Percentiles rank a stretch among this genome's conserved stretches.
Conservation (phyloP, 1,140 invertebrate species). For the Rhizoglyphus robini region DNA sequence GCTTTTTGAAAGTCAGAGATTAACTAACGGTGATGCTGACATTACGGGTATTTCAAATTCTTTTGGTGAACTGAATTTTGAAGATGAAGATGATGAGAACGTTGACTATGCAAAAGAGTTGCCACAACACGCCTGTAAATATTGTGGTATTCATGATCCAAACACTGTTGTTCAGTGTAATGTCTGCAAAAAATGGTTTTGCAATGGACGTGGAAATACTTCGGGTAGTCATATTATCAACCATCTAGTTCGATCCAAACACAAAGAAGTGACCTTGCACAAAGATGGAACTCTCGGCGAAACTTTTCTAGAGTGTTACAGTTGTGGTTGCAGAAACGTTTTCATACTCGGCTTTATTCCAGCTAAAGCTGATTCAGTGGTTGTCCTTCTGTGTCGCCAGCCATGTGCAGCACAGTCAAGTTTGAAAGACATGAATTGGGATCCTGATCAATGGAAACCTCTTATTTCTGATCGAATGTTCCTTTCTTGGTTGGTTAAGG, state of each 20-base stretch:
- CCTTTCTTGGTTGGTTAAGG: slow-evolving; percentile 89
- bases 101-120: slow-evolving; percentile 69
- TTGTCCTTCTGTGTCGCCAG: slow-evolving; percentile 91
- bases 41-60: slow-evolving; percentile 30
- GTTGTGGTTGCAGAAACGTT: slow-evolving; percentile 91
- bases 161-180: slow-evolving; percentile 96
- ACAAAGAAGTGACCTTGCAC: slow-evolving; percentile 96
- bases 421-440: slow-evolving; percentile 95
- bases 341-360: slow-evolving; percentile 98
- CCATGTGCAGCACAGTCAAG: slow-evolving; percentile 94
- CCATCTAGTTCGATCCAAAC: slow-evolving; percentile 91
- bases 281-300: slow-evolving; percentile 93
- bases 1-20: no score
- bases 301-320: slow-evolving; percentile 95
- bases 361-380: slow-evolving; percentile 96
- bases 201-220: slow-evolving; percentile 94
- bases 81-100: slow-evolving; percentile 60
- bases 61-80: slow-evolving; percentile 41
- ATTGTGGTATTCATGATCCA: slow-evolving; percentile 97
- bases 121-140: slow-evolving; percentile 85
- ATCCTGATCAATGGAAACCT: slow-evolving; percentile 97
- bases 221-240: slow-evolving; percentile 98
- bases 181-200: slow-evolving; percentile 98
- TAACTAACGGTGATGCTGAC: slow-evolving; percentile 20
- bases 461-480: slow-evolving; percentile 90